phyloP scores from a whole-genome alignment of 2,888 invertebrate species.

The Polymixis lichenea region DNA sequence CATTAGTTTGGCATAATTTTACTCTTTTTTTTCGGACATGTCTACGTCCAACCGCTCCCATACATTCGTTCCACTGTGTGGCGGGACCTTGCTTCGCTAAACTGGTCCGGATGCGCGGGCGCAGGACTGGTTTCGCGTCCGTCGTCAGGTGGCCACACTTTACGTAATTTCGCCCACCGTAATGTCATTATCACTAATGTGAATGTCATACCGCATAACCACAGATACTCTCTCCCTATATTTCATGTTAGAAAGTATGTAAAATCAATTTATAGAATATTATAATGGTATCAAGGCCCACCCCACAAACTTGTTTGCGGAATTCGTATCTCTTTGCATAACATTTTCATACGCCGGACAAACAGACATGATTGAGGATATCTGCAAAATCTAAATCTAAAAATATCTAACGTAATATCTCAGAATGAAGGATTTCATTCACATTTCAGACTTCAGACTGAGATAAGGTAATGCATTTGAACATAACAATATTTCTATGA shows the following conservation, averaged over 20 bases:
- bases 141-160: slow-evolving; percentile 77
- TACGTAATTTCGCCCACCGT: slow-evolving; percentile 80
- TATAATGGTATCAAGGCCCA: slow-evolving; percentile 29
- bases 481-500: slow-evolving; percentile 46
- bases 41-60: no score
- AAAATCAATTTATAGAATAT: slow-evolving; percentile 40
- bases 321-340: slow-evolving; percentile 52
- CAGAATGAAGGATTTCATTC: slow-evolving; percentile 47
- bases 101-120: slow-evolving; percentile 64
- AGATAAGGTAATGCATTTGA: slow-evolving; percentile 34
- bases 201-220: slow-evolving; percentile 37
- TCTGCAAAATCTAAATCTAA: slow-evolving; percentile 33
- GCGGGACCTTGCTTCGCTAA: slow-evolving; percentile 84
- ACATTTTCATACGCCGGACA: slow-evolving; percentile 31
- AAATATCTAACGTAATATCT: slow-evolving; percentile 31
- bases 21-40: no score
- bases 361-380: slow-evolving; percentile 35
- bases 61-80: no score
- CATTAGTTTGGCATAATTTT: no score
- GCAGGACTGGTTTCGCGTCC: slow-evolving; percentile 79
- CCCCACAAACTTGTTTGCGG: slow-evolving; percentile 37
- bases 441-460: slow-evolving; percentile 52
- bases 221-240: slow-evolving; percentile 56
- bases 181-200: slow-evolving; percentile 71
- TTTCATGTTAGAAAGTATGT: slow-evolving; percentile 52